These are phyloP conservation scores for Athalia rosae DNA, from an alignment of 2,888 invertebrate species.

Conservation along the genomic window DNA sequence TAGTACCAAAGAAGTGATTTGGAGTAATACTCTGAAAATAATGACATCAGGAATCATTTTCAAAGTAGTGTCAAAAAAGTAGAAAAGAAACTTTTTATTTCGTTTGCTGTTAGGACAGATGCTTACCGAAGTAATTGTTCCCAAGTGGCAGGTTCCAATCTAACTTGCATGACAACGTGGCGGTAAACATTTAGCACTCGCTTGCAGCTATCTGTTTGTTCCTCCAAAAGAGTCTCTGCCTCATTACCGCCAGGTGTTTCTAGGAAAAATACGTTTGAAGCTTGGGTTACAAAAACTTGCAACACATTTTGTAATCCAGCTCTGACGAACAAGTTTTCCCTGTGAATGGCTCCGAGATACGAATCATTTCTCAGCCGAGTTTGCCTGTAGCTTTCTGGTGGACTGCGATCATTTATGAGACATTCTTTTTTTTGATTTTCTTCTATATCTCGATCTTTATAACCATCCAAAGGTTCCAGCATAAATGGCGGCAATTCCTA, in stretches of 20 bases:
- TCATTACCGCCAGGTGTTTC: conserved; percentile 75
- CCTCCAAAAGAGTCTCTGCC: conserved; percentile 85
- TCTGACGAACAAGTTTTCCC: conserved; percentile 86
- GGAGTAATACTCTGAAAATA: conserved; percentile 81
- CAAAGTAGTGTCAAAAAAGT: background rate
- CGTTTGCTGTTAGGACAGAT: conserved; percentile 46
- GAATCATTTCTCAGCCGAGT: conserved; percentile 86
- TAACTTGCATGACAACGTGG: conserved; percentile 97
- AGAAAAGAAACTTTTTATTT: background rate
- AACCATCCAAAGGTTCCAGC: conserved; percentile 78
- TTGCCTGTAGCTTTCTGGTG: conserved; percentile 68
- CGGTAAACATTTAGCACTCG: conserved; percentile 96
- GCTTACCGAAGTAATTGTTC: conserved; percentile 74
- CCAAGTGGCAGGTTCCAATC: conserved; percentile 95
- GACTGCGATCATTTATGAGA: conserved; percentile 65
- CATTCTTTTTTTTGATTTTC: conserved; percentile 62
- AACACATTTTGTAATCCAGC: conserved; percentile 90
- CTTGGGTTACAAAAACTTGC: conserved; percentile 94
- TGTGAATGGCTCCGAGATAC: conserved; percentile 88
- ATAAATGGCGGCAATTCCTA: conserved; percentile 88
- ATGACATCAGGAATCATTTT: background rate
- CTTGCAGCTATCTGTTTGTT: conserved; percentile 97
- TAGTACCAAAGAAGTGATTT: conserved; percentile 93
- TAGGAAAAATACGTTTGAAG: conserved; percentile 94
- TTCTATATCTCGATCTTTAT: conserved; percentile 69